Evolutionary conservation across 2,888 invertebrate genomes (phyloP).

Genomic region (Podabrus alpinus): DNA sequence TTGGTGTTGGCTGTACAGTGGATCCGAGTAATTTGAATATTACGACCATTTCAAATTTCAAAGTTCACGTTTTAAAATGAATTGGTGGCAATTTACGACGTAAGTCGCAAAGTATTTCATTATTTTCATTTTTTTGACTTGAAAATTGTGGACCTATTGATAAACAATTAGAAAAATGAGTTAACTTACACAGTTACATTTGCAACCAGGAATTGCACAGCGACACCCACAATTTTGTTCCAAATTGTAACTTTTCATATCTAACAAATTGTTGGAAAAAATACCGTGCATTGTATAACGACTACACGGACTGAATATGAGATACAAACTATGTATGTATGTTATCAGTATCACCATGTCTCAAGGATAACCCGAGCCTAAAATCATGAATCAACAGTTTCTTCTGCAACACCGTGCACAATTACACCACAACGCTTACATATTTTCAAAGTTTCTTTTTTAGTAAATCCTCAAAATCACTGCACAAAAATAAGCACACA

Average conservation of each 20-base stretch:
- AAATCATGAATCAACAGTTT: conserved; percentile 23
- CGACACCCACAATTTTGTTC: background rate
- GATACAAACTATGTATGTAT: conserved; percentile 4
- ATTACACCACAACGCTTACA: background rate
- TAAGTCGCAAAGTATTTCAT: background rate
- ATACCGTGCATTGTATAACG: conserved; percentile 5
- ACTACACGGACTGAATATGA: conserved; percentile 7
- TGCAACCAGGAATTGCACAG: background rate
- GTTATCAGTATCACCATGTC: conserved; percentile 20
- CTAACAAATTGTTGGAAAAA: background rate
- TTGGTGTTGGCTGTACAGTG: background rate
- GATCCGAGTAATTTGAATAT: background rate
- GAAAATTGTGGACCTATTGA: background rate
- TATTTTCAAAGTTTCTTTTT: background rate
- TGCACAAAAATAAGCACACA: background rate
- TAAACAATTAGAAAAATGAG: background rate
- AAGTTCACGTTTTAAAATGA: background rate
- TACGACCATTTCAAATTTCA: background rate
- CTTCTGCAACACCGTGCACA: background rate
- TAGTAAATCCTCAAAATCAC: background rate
- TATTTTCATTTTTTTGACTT: background rate
- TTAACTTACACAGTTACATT: background rate
- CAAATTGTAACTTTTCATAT: background rate
- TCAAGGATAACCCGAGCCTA: conserved; percentile 20
- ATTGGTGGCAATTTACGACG: background rate